Evolutionary conservation across 53 echinoderm and acorn worm genomes (phyloP), one percentile per base, ranked within the genome.

Genomic region (Crossaster papposus): DNA sequence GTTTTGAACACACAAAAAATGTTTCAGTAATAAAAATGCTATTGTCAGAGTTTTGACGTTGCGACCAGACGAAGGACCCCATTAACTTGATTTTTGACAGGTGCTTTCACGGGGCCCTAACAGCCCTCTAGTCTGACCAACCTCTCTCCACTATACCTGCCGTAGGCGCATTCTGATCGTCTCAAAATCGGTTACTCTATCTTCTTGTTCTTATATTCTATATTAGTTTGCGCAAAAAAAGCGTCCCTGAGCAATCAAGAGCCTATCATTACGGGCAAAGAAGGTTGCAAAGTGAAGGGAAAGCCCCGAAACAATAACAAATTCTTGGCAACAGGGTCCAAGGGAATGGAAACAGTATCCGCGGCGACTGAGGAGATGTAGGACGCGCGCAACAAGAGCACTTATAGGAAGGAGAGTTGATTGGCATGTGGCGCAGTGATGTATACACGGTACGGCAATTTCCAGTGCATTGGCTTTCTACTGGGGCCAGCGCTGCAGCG

Each of bases 21-120:
- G 22, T 79, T 51, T 51, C 30, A 14, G 0, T 54, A 51, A n/a
- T 26, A 68, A 20, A 11, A 58, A 54, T 28, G 62, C 81, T 32
- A 34, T 81, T 81, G 55, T 35, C 20, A 26, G 64, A 20, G 32
- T 54, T 58, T 33, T 81, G 81, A 81, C 81, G 33, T 20, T 81
- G 81, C 31, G 55, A 81, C 30, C 62, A 58, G 24, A 81, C 64
- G 31, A 81, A 74, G 74, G 74, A 35, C 79, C 79, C n/a, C 20
- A 82, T 68, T 82, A 83, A 81, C 62, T 81, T 51, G 81, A 54
- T 81, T 81, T 58, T 68, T 70, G 83, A 83, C 83, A 83, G 83
- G 36, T 70, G 29, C 68, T 65, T 70, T 68, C 36, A 38, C 10
- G 64, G 52, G 81, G 81, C 62, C 58, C 58, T 14, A 17, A 2